Evolutionary conservation across 2,888 invertebrate species (phyloP).

Genomic region (Lycocerus yunnanus): DNA sequence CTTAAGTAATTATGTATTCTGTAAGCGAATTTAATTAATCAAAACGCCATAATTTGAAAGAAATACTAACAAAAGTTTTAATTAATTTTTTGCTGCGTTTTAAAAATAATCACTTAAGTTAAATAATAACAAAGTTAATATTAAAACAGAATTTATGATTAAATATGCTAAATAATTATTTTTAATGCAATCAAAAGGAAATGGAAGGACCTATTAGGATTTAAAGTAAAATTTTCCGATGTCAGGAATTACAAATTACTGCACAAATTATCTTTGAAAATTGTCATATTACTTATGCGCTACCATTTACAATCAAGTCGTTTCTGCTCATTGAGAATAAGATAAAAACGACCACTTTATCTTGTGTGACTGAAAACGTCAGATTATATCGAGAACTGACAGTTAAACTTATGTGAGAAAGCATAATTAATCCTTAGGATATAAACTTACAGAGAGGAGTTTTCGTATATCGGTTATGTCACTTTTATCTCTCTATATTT

Average conservation of each 20-base stretch:
- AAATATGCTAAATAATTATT: neutral
- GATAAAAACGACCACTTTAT: slow-evolving; percentile 24
- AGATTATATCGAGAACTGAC: slow-evolving; percentile 18
- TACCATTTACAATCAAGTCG: slow-evolving; percentile 21
- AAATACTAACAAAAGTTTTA: slow-evolving; percentile 5
- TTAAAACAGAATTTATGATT: neutral
- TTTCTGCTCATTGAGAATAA: slow-evolving; percentile 17
- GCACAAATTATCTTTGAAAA: slow-evolving; percentile 20
- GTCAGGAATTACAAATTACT: slow-evolving; percentile 18
- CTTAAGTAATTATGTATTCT: slow-evolving; percentile 1
- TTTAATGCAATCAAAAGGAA: neutral
- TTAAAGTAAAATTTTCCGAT: neutral
- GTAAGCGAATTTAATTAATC: slow-evolving; percentile 1
- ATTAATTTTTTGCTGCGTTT: neutral
- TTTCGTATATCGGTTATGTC: neutral
- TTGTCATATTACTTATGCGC: slow-evolving; percentile 23
- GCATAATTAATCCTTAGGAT: slow-evolving; percentile 14
- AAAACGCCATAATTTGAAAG: slow-evolving; percentile 1
- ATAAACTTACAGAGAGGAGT: slow-evolving; percentile 9
- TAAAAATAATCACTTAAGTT: neutral
- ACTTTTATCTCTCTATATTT: slow-evolving; percentile 14
- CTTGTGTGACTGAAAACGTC: slow-evolving; percentile 14
- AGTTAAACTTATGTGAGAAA: slow-evolving; percentile 11
- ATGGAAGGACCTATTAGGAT: neutral
- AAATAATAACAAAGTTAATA: neutral